phyloP scores from a whole-genome alignment of 1,140 invertebrate genomes.

The Drosophila simulans region DNA sequence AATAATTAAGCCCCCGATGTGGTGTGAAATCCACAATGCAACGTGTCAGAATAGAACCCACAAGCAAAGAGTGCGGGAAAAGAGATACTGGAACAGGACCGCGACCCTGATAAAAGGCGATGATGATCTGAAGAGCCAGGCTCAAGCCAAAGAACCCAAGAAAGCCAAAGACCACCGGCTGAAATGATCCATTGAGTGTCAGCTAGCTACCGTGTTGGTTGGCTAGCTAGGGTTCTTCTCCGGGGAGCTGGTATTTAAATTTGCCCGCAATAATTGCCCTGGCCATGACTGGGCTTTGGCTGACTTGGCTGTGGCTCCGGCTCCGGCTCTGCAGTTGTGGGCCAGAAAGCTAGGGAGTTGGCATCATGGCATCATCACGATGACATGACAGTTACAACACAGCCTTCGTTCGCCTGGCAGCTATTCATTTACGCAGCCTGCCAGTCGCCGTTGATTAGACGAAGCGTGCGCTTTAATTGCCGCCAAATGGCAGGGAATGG shows the following conservation, averaged over 20 bases:
- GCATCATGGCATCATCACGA: constrained; percentile 77
- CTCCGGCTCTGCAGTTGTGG: neutral
- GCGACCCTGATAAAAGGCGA: constrained; percentile 21
- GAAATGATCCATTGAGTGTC: constrained; percentile 80
- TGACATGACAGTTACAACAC: constrained; percentile 81
- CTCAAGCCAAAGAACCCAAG: constrained; percentile 3
- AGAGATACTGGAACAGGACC: constrained; percentile 33
- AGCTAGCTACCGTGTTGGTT: constrained; percentile 65
- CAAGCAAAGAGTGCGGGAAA: neutral
- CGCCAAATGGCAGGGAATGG: constrained; percentile 69
- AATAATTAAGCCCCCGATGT: constrained; percentile 71
- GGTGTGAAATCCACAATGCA: constrained; percentile 70
- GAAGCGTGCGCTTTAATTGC: constrained; percentile 81
- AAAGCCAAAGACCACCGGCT: constrained; percentile 63
- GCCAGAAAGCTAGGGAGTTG: constrained; percentile 27
- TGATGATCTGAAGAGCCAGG: constrained; percentile 37
- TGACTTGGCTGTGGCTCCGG: neutral
- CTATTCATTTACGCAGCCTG: constrained; percentile 79
- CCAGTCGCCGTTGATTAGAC: constrained; percentile 80
- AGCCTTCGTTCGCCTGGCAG: constrained; percentile 63
- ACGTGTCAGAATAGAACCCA: constrained; percentile 67
- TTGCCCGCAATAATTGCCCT: constrained; percentile 77
- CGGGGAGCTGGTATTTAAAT: constrained; percentile 70
- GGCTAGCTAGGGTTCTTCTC: constrained; percentile 29
- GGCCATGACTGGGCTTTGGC: constrained; percentile 57